These are phyloP conservation scores for Noturus placidus DNA, from an alignment of 2,113 vertebrate genomes.

Conservation along the genomic window DNA sequence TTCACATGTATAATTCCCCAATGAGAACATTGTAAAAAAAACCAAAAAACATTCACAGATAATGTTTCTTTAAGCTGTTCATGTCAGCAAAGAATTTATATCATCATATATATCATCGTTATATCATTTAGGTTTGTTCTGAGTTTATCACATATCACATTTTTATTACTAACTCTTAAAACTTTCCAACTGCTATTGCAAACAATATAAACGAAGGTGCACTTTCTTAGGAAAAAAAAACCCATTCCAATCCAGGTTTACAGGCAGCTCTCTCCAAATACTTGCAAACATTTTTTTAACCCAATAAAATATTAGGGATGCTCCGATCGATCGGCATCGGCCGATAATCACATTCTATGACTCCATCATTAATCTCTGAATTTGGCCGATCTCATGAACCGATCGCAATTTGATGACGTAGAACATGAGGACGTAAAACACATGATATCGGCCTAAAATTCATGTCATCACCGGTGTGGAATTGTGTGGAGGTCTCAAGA, in stretches of 20 bases:
- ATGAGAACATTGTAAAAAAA: slow-evolving; percentile 43
- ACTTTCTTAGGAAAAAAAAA: neutral
- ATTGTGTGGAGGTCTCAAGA: no score
- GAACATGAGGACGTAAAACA: no score
- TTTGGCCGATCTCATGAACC: no score
- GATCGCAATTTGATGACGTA: no score
- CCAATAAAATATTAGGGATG: neutral
- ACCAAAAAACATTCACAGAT: slow-evolving; percentile 19
- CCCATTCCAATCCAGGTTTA: neutral
- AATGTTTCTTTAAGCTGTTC: neutral
- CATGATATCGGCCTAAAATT: no score
- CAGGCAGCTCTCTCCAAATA: neutral
- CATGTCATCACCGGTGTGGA: no score
- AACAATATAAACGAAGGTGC: slow-evolving; percentile 15
- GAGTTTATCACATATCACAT: slow-evolving; percentile 10
- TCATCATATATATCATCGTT: no score
- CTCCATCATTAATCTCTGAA: no score
- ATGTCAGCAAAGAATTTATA: slow-evolving; percentile 14
- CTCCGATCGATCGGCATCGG: no score
- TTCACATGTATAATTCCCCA: slow-evolving; percentile 48
- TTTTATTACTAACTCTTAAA: slow-evolving; percentile 16
- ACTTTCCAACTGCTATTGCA: neutral
- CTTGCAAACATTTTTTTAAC: neutral
- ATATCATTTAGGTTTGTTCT: neutral
- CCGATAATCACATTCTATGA: no score